Conservation (phyloP, 2,888 invertebrate species). For the Panorpa germanica region DNA sequence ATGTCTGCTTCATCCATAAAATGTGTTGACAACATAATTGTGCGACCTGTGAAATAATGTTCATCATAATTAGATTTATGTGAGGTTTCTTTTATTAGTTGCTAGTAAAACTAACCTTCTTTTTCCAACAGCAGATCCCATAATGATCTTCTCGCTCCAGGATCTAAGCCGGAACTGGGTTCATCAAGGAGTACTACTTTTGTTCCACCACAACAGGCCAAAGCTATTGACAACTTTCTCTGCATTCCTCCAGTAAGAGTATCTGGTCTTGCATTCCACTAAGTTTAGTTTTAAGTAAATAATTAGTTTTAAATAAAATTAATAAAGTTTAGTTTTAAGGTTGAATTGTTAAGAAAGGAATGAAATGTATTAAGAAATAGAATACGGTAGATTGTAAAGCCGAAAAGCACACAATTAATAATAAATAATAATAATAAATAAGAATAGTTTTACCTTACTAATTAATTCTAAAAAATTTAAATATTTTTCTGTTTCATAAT, state of each 20-base stretch:
- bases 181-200: constrained; percentile 44
- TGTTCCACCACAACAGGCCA: constrained; percentile 47
- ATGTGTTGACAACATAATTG: constrained; percentile 57
- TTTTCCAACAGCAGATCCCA: constrained; percentile 55
- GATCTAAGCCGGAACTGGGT: constrained; percentile 63
- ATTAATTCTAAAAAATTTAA: constrained; percentile 36
- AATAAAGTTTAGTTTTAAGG: too few relatives aligned
- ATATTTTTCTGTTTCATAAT: constrained; percentile 34
- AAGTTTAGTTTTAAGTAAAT: too few relatives aligned
- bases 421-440: too few relatives aligned
- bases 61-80: not conserved
- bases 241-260: constrained; percentile 53
- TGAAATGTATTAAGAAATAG: too few relatives aligned
- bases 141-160: constrained; percentile 49
- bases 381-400: too few relatives aligned
- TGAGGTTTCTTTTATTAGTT: constrained; percentile 24
- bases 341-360: too few relatives aligned
- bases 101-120: constrained; percentile 29
- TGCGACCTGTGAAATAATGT: constrained; percentile 26
- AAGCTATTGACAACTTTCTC: constrained; percentile 44
- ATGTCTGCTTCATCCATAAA: constrained; percentile 75
- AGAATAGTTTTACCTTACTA: constrained; percentile 27
- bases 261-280: constrained; percentile 29
- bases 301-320: too few relatives aligned
- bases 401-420: too few relatives aligned